Evolutionary conservation across 2,113 vertebrate genomes (phyloP).

Genomic region (Tragelaphus scriptus): DNA sequence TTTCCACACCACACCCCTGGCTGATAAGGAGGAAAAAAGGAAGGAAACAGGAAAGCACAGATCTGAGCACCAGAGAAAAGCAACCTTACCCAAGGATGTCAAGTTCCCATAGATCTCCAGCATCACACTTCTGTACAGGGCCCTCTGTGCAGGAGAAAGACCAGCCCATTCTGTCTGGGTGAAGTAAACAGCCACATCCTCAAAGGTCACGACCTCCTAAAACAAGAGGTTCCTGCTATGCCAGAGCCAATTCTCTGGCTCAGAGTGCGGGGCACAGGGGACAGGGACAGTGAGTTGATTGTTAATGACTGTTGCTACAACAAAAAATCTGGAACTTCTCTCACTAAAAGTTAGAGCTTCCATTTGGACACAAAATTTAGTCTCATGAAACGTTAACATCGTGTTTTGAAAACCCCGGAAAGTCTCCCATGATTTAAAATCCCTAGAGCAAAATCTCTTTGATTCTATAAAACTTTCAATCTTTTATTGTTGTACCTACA

Average conservation of each 20-base stretch:
- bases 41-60: not conserved
- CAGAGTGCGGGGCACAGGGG: not conserved
- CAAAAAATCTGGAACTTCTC: not conserved
- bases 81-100: not conserved
- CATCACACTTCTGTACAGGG: conserved; percentile 35
- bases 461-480: not conserved
- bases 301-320: not conserved
- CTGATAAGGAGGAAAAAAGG: not conserved
- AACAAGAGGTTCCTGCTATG: conserved; percentile 21
- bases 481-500: not conserved
- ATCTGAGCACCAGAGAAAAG: not conserved
- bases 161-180: not conserved
- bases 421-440: not conserved
- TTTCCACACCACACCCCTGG: not conserved
- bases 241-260: not conserved
- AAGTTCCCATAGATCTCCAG: conserved; percentile 37
- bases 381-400: not conserved
- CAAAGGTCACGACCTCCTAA: conserved; percentile 37
- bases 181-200: conserved; percentile 35
- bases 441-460: not conserved
- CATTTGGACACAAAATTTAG: not conserved
- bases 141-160: not conserved
- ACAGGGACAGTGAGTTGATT: not conserved
- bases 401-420: not conserved
- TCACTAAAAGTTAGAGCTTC: not conserved